Percentiles rank a stretch among this genome's conserved stretches.
These are phyloP conservation scores for Odobenus rosmarus DNA, from an alignment of 2,113 vertebrate genomes.

Conservation along the genomic window DNA sequence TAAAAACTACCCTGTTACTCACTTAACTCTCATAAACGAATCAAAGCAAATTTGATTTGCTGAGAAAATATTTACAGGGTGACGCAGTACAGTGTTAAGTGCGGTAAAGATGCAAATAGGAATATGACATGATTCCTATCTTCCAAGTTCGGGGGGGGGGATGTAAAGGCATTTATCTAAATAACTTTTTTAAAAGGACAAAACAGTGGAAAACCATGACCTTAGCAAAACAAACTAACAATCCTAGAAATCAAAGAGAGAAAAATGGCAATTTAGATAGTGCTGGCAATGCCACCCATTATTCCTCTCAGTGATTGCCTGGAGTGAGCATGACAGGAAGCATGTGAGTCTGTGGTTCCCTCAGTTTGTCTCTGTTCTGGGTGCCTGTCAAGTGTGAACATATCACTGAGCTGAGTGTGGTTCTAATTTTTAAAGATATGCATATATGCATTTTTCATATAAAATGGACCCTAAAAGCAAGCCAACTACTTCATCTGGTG, in stretches of 20 bases:
- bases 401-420: background rate
- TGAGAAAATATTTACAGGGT: background rate
- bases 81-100: background rate
- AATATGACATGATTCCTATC: background rate
- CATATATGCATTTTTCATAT: slow-evolving; percentile 53
- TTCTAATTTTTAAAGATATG: slow-evolving; percentile 57
- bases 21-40: background rate
- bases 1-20: background rate
- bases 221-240: background rate
- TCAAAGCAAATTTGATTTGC: slow-evolving; percentile 15
- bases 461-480: slow-evolving; percentile 57
- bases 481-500: slow-evolving; percentile 44
- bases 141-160: background rate
- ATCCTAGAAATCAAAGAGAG: background rate
- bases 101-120: background rate
- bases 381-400: background rate
- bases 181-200: background rate
- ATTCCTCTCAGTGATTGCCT: background rate
- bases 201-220: background rate
- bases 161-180: background rate
- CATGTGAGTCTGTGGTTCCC: background rate
- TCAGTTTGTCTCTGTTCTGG: background rate
- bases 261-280: background rate
- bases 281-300: background rate
- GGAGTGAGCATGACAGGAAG: background rate